These are phyloP conservation scores for Elegia similella DNA, from an alignment of 2,888 invertebrate genomes.

Conservation along the genomic window DNA sequence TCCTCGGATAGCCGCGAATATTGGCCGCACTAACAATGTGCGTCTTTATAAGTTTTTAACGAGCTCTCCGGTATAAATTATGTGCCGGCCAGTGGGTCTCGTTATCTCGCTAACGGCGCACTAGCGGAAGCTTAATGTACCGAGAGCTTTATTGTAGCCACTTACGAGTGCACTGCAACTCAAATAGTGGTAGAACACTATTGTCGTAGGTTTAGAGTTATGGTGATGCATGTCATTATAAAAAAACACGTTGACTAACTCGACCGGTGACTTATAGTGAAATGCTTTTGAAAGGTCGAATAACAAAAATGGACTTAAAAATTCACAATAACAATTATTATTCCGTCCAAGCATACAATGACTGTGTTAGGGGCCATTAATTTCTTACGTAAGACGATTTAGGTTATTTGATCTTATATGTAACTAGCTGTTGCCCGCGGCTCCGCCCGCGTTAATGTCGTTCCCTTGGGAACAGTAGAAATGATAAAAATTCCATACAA, in stretches of 20 bases:
- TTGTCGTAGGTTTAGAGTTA: constrained; percentile 25
- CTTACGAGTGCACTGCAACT: constrained; percentile 60
- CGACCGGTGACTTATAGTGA: neutral
- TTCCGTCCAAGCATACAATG: too few relatives aligned
- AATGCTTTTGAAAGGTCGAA: neutral
- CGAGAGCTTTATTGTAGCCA: constrained; percentile 80
- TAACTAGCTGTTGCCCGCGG: too few relatives aligned
- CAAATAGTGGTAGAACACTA: constrained; percentile 31
- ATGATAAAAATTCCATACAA: too few relatives aligned
- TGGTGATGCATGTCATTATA: constrained; percentile 8
- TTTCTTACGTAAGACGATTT: too few relatives aligned
- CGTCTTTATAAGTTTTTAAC: constrained; percentile 82
- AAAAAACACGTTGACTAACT: constrained; percentile 3
- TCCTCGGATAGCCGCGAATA: constrained; percentile 73
- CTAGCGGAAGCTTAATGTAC: constrained; percentile 80
- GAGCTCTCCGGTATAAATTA: constrained; percentile 81
- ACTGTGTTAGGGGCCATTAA: too few relatives aligned
- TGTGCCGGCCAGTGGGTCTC: constrained; percentile 78
- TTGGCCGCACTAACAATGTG: constrained; percentile 80
- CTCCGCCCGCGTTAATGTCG: too few relatives aligned
- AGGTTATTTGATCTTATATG: too few relatives aligned
- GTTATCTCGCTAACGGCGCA: constrained; percentile 79
- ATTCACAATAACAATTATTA: too few relatives aligned
- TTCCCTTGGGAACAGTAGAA: too few relatives aligned
- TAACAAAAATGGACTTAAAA: neutral